Base-by-base conservation (phyloP, 2,113 vertebrate species). In the Malurus elegans region DNA sequence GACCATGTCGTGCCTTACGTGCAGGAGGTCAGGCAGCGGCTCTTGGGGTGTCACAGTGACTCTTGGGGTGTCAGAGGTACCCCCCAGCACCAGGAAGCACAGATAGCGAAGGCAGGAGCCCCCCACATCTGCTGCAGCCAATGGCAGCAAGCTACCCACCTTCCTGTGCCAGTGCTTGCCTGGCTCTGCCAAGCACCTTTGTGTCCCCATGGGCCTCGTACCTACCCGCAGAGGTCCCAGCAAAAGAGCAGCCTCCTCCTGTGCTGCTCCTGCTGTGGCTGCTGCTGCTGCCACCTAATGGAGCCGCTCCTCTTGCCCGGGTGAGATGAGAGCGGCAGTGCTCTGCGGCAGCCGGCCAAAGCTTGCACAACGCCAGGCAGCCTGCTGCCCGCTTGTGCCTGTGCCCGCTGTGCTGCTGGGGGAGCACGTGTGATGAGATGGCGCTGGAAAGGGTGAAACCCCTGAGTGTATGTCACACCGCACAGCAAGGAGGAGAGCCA, bases 251-350 rank as follows among this genome's bases (percentile, higher is more conserved):
- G 48, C 32, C 34, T 71, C n/a, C 36, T 51, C 7, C 36, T 20
- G 7, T 19, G 6, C 42, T 58, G 19, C 32, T 50, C 26, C 42
- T 51, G 70, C 85, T 74, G 51, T 9, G 56, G 14, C 72, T 66
- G 54, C 79, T 54, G 64, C 76, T 94, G 93, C 94, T 94, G 90
- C 92, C 92, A 88, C 73, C 88, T 96, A 94, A 97, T 2, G 91
- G 89, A 86, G 65, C 84, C 3, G 2, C 40, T 91, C 32, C 51
- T 61, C 29, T 0, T 6, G n/a, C 54, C n/a, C 9, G 6, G 29
- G 71, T 61, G 71, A 21, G 81, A 69, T 40, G 95, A 82, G n/a
- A 45, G 74, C 4, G 1, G n/a, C 79, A 36, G 88, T 20, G 48
- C 70, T 61, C 51, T 71, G 82, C 78, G 12, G 32, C 0, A 1